phyloP scores from a whole-genome alignment of 2,113 vertebrate genomes.

The Pionites leucogaster region DNA sequence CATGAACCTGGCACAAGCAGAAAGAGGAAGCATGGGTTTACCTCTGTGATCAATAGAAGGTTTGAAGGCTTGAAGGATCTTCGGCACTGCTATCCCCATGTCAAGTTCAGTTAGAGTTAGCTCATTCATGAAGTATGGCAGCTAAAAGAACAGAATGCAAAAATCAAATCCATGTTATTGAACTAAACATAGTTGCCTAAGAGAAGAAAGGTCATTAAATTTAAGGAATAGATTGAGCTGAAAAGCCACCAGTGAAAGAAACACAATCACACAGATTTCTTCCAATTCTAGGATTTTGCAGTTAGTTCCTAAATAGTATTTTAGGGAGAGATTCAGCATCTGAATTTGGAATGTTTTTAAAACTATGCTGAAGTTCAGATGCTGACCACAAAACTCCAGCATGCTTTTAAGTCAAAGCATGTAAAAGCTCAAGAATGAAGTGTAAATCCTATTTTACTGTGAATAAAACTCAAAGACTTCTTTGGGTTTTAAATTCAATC shows the following conservation, averaged over 20 bases:
- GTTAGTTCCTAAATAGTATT: not conserved
- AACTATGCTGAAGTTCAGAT: not conserved
- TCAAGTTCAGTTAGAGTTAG: slow-evolving; percentile 95
- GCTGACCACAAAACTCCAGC: not conserved
- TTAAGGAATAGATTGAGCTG: not conserved
- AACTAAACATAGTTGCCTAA: not conserved
- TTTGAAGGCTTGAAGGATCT: slow-evolving; percentile 91
- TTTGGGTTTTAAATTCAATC: not conserved
- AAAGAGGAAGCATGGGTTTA: slow-evolving; percentile 47
- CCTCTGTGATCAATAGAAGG: slow-evolving; percentile 95
- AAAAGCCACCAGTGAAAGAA: not conserved
- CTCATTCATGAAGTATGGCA: slow-evolving; percentile 99
- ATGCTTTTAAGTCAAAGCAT: not conserved
- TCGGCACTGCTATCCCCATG: slow-evolving; percentile 96
- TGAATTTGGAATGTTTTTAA: not conserved
- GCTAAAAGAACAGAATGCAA: slow-evolving; percentile 68
- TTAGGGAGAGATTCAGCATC: not conserved
- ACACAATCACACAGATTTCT: not conserved
- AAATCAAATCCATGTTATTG: not conserved
- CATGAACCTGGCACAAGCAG: not conserved
- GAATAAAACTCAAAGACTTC: not conserved
- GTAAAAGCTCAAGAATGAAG: not conserved
- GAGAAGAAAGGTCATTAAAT: not conserved
- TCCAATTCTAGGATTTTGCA: not conserved
- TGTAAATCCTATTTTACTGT: not conserved